Percentiles rank a stretch among this genome's conserved stretches.
Evolutionary conservation across 2,113 vertebrate species (phyloP).

Genomic region (Rhabdomys dilectus): DNA sequence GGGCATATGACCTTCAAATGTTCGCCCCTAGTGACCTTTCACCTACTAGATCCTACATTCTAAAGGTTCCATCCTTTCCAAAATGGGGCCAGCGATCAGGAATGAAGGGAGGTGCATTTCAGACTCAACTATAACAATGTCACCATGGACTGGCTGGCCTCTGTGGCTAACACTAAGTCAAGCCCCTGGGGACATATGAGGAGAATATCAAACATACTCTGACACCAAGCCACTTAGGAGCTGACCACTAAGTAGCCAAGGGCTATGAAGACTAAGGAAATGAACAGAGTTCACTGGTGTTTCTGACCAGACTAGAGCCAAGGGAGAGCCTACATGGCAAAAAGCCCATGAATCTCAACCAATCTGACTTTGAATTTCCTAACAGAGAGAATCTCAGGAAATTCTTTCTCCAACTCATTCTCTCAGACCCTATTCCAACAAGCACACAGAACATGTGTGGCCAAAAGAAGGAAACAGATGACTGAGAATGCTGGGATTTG

Average conservation of each 20-base stretch:
- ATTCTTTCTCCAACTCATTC: background rate
- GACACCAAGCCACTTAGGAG: background rate
- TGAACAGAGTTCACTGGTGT: background rate
- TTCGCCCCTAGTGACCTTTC: background rate
- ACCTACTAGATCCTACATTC: too few relatives aligned
- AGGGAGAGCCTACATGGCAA: background rate
- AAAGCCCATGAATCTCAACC: background rate
- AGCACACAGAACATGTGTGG: rapidly evolving
- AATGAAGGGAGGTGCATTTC: background rate
- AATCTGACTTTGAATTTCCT: background rate
- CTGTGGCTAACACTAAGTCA: background rate
- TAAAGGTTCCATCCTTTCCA: background rate
- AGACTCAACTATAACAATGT: background rate
- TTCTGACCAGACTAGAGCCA: background rate
- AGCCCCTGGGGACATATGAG: background rate
- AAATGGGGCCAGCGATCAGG: background rate
- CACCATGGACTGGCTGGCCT: background rate
- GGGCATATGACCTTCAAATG: background rate
- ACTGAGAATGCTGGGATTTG: rapidly evolving
- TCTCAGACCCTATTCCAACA: background rate
- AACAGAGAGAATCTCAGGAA: background rate
- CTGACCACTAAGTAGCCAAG: background rate
- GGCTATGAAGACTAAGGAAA: background rate
- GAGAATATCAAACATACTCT: background rate
- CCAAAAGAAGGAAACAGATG: background rate